Evolutionary conservation across 2,113 vertebrate genomes (phyloP), one percentile per base, ranked within the genome.

Genomic region (Alexandromys fortis): DNA sequence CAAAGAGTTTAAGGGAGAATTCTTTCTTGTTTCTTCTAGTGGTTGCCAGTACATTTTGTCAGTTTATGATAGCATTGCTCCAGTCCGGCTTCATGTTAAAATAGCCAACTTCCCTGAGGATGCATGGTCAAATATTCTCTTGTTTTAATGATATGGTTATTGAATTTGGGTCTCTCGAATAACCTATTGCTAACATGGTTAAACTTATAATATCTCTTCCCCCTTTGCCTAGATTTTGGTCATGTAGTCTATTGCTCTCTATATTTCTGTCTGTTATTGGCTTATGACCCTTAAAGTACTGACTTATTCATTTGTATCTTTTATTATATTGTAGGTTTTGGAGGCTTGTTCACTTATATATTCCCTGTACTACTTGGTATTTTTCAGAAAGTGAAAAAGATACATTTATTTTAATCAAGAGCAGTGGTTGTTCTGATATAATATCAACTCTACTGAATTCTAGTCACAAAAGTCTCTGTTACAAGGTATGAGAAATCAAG

Each of bases 391-490:
- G 28, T 68, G 21, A 77, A 83, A 67, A 82, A 52, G 16, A 58
- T 85, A 5, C 75, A 76, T 76, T 86, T 81, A 63, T 95, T 90
- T 92, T 68, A 90, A 61, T 19, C 49, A 85, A 73, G 52, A 38
- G 12, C 42, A 95, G 7, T 77, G 30, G 79, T 92, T 93, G 17
- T 22, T 95, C 58, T 85, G 13, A 11, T 78, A 4, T 35, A 87
- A 47, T 67, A 72, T 70, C 26, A 89, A 17, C n/a, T 68, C 42
- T 38, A 9, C 30, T 78, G 38, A 73, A 76, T 78, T 49, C 33
- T 26, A 89, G 49, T 67, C 55, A 87, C 26, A n/a, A 89, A 33
- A 33, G 79, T 35, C 78, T 89, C 17, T 87, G 45, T 7, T 11
- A 4, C 47, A 94, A 35, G 52, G 2, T 28, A 5, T 12, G 45